Evolutionary conservation across 2,888 invertebrate species (phyloP).

Genomic region (Chymomyza amoena): DNA sequence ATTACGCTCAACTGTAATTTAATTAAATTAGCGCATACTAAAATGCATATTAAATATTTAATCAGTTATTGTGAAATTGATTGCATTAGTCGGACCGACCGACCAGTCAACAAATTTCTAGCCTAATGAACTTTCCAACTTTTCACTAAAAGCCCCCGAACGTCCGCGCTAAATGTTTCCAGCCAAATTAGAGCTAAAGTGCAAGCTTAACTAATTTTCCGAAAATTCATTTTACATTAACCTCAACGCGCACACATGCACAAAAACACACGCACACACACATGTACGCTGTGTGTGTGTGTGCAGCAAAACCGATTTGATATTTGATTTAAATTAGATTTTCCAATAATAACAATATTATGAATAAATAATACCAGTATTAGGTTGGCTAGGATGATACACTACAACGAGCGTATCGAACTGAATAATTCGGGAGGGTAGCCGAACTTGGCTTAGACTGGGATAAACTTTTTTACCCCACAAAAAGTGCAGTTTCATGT

Average conservation of each 20-base stretch:
- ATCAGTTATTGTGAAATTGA: conserved; percentile 53
- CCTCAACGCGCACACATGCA: conserved; percentile 1
- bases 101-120: neutral
- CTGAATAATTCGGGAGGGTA: too few relatives aligned
- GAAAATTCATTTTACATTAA: conserved; percentile 3
- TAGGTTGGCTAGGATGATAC: neutral
- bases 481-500: too few relatives aligned
- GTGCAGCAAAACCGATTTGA: neutral
- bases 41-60: conserved; percentile 51
- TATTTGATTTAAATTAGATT: neutral
- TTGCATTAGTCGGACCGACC: conserved; percentile 38
- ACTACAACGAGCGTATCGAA: neutral
- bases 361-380: neutral
- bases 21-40: neutral
- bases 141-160: neutral
- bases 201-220: neutral
- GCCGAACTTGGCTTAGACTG: too few relatives aligned
- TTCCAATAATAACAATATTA: neutral
- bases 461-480: too few relatives aligned
- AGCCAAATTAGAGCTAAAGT: neutral
- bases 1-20: neutral
- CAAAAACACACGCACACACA: conserved; percentile 1
- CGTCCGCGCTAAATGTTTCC: too few relatives aligned
- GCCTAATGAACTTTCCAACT: neutral
- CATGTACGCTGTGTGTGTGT: neutral